These are phyloP conservation scores for Cyclophora albipunctata DNA, from an alignment of 2,888 invertebrate species.

Conservation along the genomic window DNA sequence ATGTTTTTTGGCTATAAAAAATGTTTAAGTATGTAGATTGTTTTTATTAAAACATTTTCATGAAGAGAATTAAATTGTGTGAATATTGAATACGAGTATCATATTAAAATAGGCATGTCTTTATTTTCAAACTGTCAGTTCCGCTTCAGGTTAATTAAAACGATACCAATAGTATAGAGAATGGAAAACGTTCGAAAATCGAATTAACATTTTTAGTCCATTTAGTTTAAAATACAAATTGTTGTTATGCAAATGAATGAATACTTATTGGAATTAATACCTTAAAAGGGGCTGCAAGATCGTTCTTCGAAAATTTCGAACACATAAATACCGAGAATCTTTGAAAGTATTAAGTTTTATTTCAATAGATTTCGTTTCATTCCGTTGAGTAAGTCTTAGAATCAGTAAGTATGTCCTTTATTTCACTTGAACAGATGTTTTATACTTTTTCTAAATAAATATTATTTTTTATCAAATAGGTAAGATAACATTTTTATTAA, in stretches of 20 bases:
- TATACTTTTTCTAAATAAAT: slow-evolving; percentile 25
- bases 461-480: slow-evolving; percentile 30
- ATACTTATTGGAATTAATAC: slow-evolving; percentile 15
- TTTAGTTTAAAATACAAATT: slow-evolving; percentile 13
- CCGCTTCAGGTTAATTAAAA: no score
- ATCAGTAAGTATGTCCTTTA: slow-evolving; percentile 8
- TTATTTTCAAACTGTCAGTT: no score
- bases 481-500: slow-evolving; percentile 20
- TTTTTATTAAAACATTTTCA: no score
- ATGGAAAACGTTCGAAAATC: no score
- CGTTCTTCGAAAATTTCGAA: slow-evolving; percentile 11
- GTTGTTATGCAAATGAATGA: slow-evolving; percentile 14
- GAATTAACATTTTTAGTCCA: slow-evolving; percentile 8
- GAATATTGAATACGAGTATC: no score
- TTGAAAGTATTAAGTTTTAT: slow-evolving; percentile 14
- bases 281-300: slow-evolving; percentile 4
- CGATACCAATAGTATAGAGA: no score
- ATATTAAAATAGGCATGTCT: no score
- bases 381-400: slow-evolving; percentile 2
- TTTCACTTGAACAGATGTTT: slow-evolving; percentile 8
- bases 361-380: slow-evolving; percentile 12
- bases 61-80: no score
- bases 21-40: no score
- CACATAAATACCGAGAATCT: slow-evolving; percentile 15
- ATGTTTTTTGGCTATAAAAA: no score